These are phyloP conservation scores for Leptinotarsa haldemani DNA, from an alignment of 2,888 invertebrate genomes.

Conservation along the genomic window DNA sequence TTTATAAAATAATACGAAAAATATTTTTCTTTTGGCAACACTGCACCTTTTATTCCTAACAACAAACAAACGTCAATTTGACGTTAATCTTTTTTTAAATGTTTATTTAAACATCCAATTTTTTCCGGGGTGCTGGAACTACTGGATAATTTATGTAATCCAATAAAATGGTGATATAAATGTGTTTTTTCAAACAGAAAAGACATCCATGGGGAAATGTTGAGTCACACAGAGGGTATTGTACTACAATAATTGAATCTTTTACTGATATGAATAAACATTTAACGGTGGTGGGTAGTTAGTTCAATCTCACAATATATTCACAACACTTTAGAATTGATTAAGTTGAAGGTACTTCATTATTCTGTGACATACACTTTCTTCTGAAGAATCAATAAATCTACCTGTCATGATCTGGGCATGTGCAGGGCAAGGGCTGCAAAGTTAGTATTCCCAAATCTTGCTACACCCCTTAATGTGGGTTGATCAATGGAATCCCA, in stretches of 20 bases:
- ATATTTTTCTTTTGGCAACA: neutral
- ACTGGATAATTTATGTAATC: neutral
- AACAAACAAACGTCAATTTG: slow-evolving; percentile 5
- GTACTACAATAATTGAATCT: slow-evolving; percentile 19
- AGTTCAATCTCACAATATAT: neutral
- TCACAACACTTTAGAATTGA: slow-evolving; percentile 5
- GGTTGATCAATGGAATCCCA: slow-evolving; percentile 60
- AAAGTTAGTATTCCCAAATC: slow-evolving; percentile 49
- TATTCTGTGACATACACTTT: slow-evolving; percentile 34
- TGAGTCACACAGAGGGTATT: slow-evolving; percentile 28
- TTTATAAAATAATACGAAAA: no score
- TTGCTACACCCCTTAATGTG: slow-evolving; percentile 56
- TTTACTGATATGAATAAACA: neutral
- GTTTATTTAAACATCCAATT: neutral
- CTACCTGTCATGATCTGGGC: slow-evolving; percentile 39
- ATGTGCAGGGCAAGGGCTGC: slow-evolving; percentile 39
- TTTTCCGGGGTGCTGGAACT: neutral
- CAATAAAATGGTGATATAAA: slow-evolving; percentile 5
- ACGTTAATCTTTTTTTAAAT: slow-evolving; percentile 20
- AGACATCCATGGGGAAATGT: slow-evolving; percentile 20
- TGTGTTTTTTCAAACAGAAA: slow-evolving; percentile 6
- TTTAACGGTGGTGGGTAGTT: slow-evolving; percentile 10
- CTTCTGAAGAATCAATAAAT: slow-evolving; percentile 41
- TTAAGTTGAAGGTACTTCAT: neutral
- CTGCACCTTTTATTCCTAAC: neutral